Conservation (phyloP, 2,888 invertebrate species). For the Tupiocoris notatus region DNA sequence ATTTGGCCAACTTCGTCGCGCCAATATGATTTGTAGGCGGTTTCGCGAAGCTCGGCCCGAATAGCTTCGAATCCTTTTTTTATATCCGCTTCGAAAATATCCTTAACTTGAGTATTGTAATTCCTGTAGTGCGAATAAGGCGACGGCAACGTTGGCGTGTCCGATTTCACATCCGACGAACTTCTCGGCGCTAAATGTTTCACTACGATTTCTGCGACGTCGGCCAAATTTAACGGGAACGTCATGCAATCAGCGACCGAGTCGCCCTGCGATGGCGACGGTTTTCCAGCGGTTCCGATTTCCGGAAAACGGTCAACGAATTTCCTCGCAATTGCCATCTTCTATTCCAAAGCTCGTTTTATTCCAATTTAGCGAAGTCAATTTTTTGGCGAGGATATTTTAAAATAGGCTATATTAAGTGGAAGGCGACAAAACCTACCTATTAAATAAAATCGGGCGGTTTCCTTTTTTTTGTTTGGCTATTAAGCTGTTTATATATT, state of each 20-base stretch:
- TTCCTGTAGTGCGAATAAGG: slow-evolving; percentile 10
- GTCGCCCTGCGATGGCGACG: not conserved
- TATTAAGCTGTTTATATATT: no score
- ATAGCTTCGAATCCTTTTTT: slow-evolving; percentile 56
- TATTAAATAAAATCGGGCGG: no score
- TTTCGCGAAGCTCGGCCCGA: slow-evolving; percentile 56
- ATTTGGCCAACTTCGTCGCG: slow-evolving; percentile 55
- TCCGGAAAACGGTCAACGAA: slow-evolving; percentile 25
- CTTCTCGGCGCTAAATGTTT: not conserved
- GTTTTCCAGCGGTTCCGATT: slow-evolving; percentile 17
- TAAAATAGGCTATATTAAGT: no score
- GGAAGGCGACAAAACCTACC: no score
- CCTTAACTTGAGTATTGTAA: slow-evolving; percentile 25
- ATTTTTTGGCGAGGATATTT: no score
- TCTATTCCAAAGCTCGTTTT: no score
- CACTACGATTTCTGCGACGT: slow-evolving; percentile 18
- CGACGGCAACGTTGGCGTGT: not conserved
- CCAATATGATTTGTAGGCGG: slow-evolving; percentile 57
- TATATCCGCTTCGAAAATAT: slow-evolving; percentile 51
- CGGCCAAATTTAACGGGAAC: slow-evolving; percentile 9
- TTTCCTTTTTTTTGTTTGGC: no score
- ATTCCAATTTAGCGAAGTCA: no score
- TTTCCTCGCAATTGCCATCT: no score
- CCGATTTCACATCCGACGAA: not conserved
- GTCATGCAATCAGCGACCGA: slow-evolving; percentile 13